These are phyloP conservation scores for Anas platyrhynchos DNA, from an alignment of 2,113 vertebrate species.

Conservation along the genomic window DNA sequence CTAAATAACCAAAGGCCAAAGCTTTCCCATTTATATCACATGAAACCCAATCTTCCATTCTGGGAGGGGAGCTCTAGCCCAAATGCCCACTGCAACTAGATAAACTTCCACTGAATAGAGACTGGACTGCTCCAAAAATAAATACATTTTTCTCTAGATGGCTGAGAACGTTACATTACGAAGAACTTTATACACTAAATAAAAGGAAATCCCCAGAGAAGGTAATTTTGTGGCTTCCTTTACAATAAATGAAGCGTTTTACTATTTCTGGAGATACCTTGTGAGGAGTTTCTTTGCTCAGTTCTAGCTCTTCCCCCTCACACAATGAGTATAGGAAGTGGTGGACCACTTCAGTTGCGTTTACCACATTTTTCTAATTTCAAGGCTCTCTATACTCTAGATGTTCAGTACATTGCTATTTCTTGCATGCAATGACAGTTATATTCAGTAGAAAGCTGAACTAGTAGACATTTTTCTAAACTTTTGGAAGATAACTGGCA, in stretches of 20 bases:
- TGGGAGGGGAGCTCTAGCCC: not conserved
- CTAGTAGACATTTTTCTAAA: not conserved
- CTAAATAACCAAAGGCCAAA: not conserved
- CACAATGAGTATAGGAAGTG: not conserved
- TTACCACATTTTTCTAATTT: not conserved
- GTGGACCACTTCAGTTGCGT: not conserved
- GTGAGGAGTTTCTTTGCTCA: not conserved
- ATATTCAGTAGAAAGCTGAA: conserved; percentile 55
- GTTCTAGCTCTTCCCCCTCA: not conserved
- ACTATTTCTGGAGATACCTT: not conserved
- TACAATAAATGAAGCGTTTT: not conserved
- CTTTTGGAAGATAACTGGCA: not conserved
- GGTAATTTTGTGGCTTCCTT: not conserved
- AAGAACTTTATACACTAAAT: not conserved
- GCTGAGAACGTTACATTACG: not conserved
- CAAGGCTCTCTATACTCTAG: not conserved
- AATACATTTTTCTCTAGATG: not conserved
- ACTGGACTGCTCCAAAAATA: not conserved
- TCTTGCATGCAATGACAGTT: conserved; percentile 56
- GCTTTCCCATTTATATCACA: not conserved
- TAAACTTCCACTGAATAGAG: conserved; percentile 51
- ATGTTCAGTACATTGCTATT: not conserved
- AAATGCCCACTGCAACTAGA: not conserved
- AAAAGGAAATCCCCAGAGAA: not conserved
- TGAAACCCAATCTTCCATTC: not conserved